Evolutionary conservation across 2,797 vertebrate species (phyloP), one percentile per base, ranked within the genome.

Genomic region (Enteromius mattozi): DNA sequence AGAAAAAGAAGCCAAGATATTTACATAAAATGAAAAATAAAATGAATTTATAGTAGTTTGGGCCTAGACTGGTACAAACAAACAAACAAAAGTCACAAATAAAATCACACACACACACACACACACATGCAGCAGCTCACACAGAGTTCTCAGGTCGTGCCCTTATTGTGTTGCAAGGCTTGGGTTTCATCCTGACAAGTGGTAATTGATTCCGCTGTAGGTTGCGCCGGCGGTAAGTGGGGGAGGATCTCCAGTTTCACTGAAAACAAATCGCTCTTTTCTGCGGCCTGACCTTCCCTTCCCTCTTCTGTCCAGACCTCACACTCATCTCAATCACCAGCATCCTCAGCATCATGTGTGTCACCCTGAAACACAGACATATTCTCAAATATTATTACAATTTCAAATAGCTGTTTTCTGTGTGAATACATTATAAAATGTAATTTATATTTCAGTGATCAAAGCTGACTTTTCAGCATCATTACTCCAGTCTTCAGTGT

Each of bases 261-360:
- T 97, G 97, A 98, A 98, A 99, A 99, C 97, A 99, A 98, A 98
- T 97, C 96, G 96, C 96, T 95, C 96, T 95, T 89, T 88, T 88
- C 88, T 90, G 84, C 70, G 86, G 85, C 72, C 90, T 92, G 89
- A 91, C 91, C 89, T 91, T 90, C 88, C 83, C 87, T 77, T 42
- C 71, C 72, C 17, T 63, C 19, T 56, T 65, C 70, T 47, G 74
- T 74, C 65, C 82, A 75, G 81, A 56, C 78, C 80, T 85, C 81
- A 49, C 78, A 17, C 78, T 78, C 65, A 6, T 47, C 59, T 79
- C 51, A 3, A 49, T 78, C 78, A 13, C 12, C 30, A 21, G 10
- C 49, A 21, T 82, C 45, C 61, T 78, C 59, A 33, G 61, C 61
- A 33, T 33, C 61, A 63, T 59, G n/a, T 10, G n/a, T 59, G 54